phyloP scores from a whole-genome alignment of 2,888 invertebrate species.

The Eristalinus aeneus region DNA sequence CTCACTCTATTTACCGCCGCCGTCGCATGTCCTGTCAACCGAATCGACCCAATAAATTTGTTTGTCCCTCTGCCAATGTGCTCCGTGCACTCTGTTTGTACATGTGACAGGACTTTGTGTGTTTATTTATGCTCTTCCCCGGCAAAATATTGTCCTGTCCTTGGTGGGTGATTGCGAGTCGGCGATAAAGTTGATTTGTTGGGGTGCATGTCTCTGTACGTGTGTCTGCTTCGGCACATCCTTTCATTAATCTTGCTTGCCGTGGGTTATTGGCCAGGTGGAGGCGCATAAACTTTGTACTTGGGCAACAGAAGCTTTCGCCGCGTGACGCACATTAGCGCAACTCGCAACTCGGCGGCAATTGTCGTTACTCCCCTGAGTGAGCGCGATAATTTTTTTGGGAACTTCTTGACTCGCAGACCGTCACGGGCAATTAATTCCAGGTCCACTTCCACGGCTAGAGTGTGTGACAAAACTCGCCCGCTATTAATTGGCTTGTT shows the following conservation, averaged over 20 bases:
- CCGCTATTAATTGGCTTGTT: conserved; percentile 45
- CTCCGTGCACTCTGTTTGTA: conserved; percentile 21
- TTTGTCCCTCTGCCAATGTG: conserved; percentile 40
- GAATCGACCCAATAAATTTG: conserved; percentile 61
- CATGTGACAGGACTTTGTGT: conserved; percentile 58
- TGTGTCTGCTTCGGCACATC: neutral
- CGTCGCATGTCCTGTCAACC: conserved; percentile 62
- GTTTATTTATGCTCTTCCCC: conserved; percentile 62
- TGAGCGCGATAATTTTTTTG: conserved; percentile 44
- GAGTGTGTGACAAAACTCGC: conserved; percentile 3
- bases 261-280: neutral
- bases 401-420: conserved; percentile 16
- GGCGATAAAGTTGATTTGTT: conserved; percentile 66
- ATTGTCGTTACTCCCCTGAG: conserved; percentile 28
- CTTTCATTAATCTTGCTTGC: conserved; percentile 13
- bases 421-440: conserved; percentile 54
- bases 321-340: conserved; percentile 29
- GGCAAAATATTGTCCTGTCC: conserved; percentile 52
- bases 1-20: conserved; percentile 7
- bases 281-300: conserved; percentile 2
- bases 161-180: conserved; percentile 34
- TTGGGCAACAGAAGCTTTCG: conserved; percentile 35
- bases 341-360: neutral
- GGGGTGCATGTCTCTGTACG: conserved; percentile 8
- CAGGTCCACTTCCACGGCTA: neutral